phyloP scores from a whole-genome alignment of 1,140 invertebrate genomes.

The Microplitis demolitor region DNA sequence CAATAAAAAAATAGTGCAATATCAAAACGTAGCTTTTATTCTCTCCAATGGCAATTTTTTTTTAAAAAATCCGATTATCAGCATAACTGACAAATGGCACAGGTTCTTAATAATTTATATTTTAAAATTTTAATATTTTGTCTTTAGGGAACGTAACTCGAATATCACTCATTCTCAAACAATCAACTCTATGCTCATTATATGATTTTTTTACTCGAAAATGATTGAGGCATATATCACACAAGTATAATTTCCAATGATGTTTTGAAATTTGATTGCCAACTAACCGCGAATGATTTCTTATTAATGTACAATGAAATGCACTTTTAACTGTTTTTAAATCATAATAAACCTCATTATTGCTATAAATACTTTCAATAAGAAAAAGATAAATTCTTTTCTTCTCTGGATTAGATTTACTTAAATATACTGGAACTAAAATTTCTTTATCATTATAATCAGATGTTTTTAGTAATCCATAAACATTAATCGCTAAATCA shows the following conservation, averaged over 20 bases:
- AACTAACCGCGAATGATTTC: conserved; percentile 25
- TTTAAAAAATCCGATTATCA: too few relatives aligned
- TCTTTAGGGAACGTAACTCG: conserved; percentile 26
- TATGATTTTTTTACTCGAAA: conserved; percentile 15
- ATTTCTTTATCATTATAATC: conserved; percentile 18
- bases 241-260: conserved; percentile 3
- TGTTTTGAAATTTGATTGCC: conserved; percentile 26
- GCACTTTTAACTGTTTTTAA: conserved; percentile 26
- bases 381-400: conserved; percentile 29
- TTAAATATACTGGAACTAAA: conserved; percentile 43
- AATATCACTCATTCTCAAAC: conserved; percentile 32
- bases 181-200: conserved; percentile 34
- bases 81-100: conserved; percentile 33
- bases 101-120: conserved; percentile 24
- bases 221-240: conserved; percentile 33
- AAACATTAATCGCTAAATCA: conserved; percentile 45
- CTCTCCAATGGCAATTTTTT: too few relatives aligned
- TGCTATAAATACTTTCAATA: not conserved
- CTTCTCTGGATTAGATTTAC: conserved; percentile 33
- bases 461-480: conserved; percentile 29
- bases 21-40: too few relatives aligned
- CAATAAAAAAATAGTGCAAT: too few relatives aligned
- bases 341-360: too few relatives aligned
- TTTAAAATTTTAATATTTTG: conserved; percentile 29
- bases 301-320: conserved; percentile 27